Conservation (phyloP, 2,113 vertebrate genomes). For the Urocitellus parryii region DNA sequence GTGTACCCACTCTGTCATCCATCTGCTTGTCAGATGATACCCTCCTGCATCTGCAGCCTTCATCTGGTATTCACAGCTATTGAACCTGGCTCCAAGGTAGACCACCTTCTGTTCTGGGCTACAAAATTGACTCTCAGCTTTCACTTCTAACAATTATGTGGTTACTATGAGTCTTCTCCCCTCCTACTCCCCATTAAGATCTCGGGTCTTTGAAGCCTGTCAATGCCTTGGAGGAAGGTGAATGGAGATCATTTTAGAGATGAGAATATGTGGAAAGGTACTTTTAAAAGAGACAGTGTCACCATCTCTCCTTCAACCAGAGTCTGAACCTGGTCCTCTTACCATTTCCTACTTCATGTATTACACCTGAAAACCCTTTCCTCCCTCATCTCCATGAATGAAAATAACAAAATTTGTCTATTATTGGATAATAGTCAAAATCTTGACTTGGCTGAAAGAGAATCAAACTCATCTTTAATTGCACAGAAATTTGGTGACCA, state of each 20-base stretch:
- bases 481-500: background rate
- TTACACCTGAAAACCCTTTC: background rate
- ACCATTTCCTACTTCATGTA: background rate
- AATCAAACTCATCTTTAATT: slow-evolving; percentile 9
- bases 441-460: background rate
- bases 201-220: slow-evolving; percentile 49
- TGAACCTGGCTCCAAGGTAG: slow-evolving; percentile 84
- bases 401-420: slow-evolving; percentile 62
- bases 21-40: slow-evolving; percentile 88
- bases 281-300: slow-evolving; percentile 8
- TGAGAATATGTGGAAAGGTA: slow-evolving; percentile 69
- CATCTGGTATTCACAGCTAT: slow-evolving; percentile 86
- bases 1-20: slow-evolving; percentile 83
- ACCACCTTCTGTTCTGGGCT: slow-evolving; percentile 85
- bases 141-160: slow-evolving; percentile 84
- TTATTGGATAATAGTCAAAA: slow-evolving; percentile 25
- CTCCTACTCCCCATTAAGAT: slow-evolving; percentile 62
- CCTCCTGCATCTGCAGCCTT: slow-evolving; percentile 85
- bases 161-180: slow-evolving; percentile 67
- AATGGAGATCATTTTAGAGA: slow-evolving; percentile 42
- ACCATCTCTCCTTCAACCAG: background rate
- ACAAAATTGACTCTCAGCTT: slow-evolving; percentile 83
- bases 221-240: background rate
- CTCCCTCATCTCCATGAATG: slow-evolving; percentile 2
- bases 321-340: background rate